phyloP scores from a whole-genome alignment of 1,140 invertebrate genomes.

The Euwallacea similis region DNA sequence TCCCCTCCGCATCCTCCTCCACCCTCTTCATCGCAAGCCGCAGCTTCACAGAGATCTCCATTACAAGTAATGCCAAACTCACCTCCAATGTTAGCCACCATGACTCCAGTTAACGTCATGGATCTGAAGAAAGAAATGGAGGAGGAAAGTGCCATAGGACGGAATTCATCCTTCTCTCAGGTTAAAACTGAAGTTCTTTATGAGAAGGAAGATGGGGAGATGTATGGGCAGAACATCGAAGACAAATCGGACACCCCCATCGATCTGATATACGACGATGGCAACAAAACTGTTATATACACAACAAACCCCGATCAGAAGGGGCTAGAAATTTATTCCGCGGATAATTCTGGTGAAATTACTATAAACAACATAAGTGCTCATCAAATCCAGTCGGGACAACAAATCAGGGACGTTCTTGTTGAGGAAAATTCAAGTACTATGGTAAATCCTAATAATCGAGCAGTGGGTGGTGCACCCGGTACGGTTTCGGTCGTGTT shows the following conservation, averaged over 20 bases:
- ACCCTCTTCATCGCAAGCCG: constrained; percentile 44
- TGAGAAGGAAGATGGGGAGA: constrained; percentile 59
- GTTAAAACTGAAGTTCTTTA: constrained; percentile 58
- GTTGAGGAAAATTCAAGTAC: constrained; percentile 55
- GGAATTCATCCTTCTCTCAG: constrained; percentile 60
- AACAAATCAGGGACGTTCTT: constrained; percentile 56
- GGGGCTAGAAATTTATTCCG: constrained; percentile 56
- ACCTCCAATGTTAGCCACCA: constrained; percentile 73
- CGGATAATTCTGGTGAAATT: constrained; percentile 56
- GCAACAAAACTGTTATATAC: constrained; percentile 79
- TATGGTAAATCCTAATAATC: constrained; percentile 47
- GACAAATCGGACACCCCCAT: constrained; percentile 70
- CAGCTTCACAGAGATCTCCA: constrained; percentile 49
- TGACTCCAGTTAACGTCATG: constrained; percentile 71
- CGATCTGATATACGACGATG: constrained; percentile 79
- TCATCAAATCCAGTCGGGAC: constrained; percentile 56
- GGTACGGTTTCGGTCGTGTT: constrained; percentile 52
- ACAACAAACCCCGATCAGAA: constrained; percentile 65
- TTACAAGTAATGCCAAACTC: constrained; percentile 58
- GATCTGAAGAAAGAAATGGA: constrained; percentile 63
- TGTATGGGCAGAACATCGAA: constrained; percentile 62
- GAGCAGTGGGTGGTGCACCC: constrained; percentile 46
- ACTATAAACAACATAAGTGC: constrained; percentile 55
- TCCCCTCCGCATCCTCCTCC: constrained; percentile 50
- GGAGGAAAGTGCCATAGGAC: constrained; percentile 58